Conservation (phyloP, 2,888 invertebrate genomes). For the Chrysolina oricalcia region DNA sequence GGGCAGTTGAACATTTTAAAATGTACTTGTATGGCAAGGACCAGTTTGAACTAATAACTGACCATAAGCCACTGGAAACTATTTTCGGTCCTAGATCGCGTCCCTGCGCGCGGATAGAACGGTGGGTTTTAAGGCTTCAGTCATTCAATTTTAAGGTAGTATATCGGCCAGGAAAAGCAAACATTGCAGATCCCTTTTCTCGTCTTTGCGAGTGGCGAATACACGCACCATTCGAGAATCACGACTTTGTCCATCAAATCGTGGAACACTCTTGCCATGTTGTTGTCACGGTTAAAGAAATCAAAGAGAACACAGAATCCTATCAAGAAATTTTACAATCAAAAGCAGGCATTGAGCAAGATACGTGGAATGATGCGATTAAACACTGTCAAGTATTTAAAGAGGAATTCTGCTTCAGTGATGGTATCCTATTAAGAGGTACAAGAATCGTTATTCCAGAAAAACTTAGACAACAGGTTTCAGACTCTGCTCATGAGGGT, state of each 20-base stretch:
- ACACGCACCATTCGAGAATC: too few species aligned
- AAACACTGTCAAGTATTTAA: slow-evolving; percentile 50
- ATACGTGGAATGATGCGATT: slow-evolving; percentile 32
- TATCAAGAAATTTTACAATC: slow-evolving; percentile 37
- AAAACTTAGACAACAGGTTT: slow-evolving; percentile 45
- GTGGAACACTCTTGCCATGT: slow-evolving; percentile 40
- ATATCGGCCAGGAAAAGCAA: too few species aligned
- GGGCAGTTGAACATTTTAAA: slow-evolving; percentile 63
- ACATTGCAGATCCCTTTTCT: too few species aligned
- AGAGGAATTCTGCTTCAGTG: slow-evolving; percentile 60
- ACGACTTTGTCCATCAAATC: too few species aligned
- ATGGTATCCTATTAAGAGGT: slow-evolving; percentile 51
- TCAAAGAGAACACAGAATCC: slow-evolving; percentile 31
- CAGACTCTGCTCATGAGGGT: slow-evolving; percentile 62
- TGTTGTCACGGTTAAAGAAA: slow-evolving; percentile 41
- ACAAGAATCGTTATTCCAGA: slow-evolving; percentile 54
- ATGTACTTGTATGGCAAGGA: slow-evolving; percentile 53
- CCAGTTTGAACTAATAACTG: slow-evolving; percentile 56
- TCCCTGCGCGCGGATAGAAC: neutral
- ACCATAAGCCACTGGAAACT: slow-evolving; percentile 64
- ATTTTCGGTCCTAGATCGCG: slow-evolving; percentile 57
- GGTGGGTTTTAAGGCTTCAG: too few species aligned
- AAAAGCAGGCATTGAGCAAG: slow-evolving; percentile 27
- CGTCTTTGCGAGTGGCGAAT: too few species aligned
- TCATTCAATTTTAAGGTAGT: too few species aligned